phyloP scores from a whole-genome alignment of 2,797 vertebrate species.

The Oophaga sylvatica region DNA sequence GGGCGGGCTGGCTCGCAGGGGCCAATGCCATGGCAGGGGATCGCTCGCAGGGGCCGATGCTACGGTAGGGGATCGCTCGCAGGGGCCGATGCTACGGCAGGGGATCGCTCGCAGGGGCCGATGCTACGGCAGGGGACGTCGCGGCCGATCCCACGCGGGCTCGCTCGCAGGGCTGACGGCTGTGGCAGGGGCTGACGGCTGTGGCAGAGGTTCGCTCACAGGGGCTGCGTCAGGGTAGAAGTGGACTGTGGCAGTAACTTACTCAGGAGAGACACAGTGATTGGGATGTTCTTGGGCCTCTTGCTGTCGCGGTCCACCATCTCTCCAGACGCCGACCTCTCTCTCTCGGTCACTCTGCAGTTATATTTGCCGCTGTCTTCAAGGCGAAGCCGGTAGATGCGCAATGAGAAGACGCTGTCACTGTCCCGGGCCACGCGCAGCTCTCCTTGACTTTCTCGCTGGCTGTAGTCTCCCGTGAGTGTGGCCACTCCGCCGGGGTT shows the following conservation, averaged over 20 bases:
- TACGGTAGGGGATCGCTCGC: too few relatives aligned
- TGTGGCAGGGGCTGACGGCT: not conserved
- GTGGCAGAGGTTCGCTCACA: not conserved
- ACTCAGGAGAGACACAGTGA: constrained; percentile 89
- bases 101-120: too few relatives aligned
- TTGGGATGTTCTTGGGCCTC: constrained; percentile 93
- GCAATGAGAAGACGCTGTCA: constrained; percentile 84
- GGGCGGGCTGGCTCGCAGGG: too few relatives aligned
- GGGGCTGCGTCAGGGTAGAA: not conserved
- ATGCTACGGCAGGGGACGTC: too few relatives aligned
- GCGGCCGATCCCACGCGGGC: too few relatives aligned
- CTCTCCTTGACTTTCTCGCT: constrained; percentile 86
- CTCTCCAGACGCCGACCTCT: constrained; percentile 89
- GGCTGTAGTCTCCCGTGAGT: constrained; percentile 87
- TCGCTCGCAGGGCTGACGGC: too few relatives aligned
- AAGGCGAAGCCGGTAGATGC: constrained; percentile 86
- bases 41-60: too few relatives aligned
- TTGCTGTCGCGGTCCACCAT: constrained; percentile 94
- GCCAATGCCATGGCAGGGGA: too few relatives aligned
- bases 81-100: too few relatives aligned
- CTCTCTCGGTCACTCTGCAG: constrained; percentile 92
- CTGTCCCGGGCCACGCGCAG: constrained; percentile 91
- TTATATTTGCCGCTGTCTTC: constrained; percentile 95
- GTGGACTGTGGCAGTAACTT: constrained; percentile 71
- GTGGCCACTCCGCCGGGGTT: constrained; percentile 89